A percentile compares a stretch with the other conserved stretches of the same genome.
These are phyloP conservation scores for Burhinus bistriatus DNA, from an alignment of 2,113 vertebrate species.

Conservation along the genomic window DNA sequence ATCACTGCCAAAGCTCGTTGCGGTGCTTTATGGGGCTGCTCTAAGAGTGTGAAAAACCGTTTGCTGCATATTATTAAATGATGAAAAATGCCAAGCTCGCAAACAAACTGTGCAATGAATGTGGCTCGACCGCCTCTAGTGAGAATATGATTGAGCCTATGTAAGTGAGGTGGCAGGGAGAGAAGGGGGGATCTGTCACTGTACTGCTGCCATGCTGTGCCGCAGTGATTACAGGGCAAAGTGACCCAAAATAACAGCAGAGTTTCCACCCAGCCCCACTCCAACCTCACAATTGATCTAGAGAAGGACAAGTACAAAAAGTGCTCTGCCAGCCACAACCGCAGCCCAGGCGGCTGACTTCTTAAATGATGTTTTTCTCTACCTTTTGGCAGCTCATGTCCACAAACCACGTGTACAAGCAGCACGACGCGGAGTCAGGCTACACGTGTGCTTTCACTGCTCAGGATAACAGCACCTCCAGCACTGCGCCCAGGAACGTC, in stretches of 20 bases:
- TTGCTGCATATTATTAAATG: constrained; percentile 21
- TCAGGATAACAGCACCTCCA: not conserved
- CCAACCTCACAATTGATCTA: not conserved
- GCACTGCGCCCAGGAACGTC: not conserved
- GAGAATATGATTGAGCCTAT: not conserved
- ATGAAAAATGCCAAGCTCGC: not conserved
- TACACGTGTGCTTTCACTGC: not conserved
- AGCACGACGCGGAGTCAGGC: not conserved
- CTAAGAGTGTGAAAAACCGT: not conserved
- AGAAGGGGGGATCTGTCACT: not conserved
- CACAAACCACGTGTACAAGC: accelerated
- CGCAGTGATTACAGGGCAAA: not conserved
- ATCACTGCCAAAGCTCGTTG: not conserved
- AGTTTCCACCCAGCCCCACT: not conserved
- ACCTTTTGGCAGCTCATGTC: not conserved
- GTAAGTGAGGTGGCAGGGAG: not conserved
- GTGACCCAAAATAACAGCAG: not conserved
- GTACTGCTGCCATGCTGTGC: not conserved
- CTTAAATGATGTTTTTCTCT: not conserved
- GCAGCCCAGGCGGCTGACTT: not conserved
- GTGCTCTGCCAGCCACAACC: not conserved
- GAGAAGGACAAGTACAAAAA: not conserved
- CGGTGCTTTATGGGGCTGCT: constrained; percentile 18
- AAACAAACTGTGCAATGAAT: not conserved
- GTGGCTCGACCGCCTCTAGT: not conserved